Evolutionary conservation across 2,888 invertebrate species (phyloP), one percentile per base, ranked within the genome.

Genomic region (Celastrina argiolus): DNA sequence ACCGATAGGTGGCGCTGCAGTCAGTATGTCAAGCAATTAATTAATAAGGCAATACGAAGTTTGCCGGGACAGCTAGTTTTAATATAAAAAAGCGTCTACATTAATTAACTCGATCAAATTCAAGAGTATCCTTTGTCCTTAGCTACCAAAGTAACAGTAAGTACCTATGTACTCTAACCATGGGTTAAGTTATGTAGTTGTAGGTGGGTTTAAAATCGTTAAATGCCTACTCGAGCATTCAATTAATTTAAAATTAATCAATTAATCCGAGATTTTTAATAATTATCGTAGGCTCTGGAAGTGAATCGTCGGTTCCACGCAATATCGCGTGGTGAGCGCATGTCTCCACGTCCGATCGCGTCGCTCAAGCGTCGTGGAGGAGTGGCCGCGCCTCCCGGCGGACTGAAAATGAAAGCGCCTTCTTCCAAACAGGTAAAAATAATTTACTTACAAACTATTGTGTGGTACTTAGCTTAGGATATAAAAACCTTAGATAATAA

Each of bases 231-330:
- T n/a, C n/a, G n/a, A n/a, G n/a, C 22, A 34, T n/a, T 12, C 12
- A 58, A 10, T n/a, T 14, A 41, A 14, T 26, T 51, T 22, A 26
- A n/a, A 51, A 31, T 41, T 8, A 14, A 42, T 63, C 45, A 18
- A 45, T 45, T 51, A 16, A 16, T 34, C 22, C 14, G 10, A 28
- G 28, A 14, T 28, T 31, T 14, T 31, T 14, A 51, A 51, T 51
- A 34, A 1, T 45, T 28, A 56, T 65, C 58, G 10, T 68, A 81
- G 81, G 68, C 70, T 0, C 36, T 67, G 0, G 76, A 77, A 65
- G 76, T 80, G 65, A 77, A 77, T 66, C 79, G 81, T 6, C 79
- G 79, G 3, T 80, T 81, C 72, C 75, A 76, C 12, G 80, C 79
- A 14, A 45, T 80, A 66, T 71, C 76, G 1, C 78, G 79, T 45